Percentiles rank a stretch among this genome's conserved stretches.
phyloP scores from a whole-genome alignment of 2,113 vertebrate genomes.

The Tyrannus savana region DNA sequence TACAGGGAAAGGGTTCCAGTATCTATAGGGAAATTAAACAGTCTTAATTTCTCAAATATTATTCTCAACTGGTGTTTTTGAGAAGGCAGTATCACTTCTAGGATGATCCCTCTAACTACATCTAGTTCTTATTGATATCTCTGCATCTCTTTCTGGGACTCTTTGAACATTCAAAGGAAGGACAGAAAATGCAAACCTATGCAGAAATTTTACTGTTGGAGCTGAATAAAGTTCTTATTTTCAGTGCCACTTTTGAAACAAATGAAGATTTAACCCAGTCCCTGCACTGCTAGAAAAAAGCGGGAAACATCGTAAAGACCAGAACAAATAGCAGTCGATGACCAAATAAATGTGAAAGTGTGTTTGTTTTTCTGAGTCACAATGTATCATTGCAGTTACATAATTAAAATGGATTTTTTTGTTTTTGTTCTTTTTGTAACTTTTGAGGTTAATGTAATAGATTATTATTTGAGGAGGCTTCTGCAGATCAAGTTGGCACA shows the following conservation, averaged over 20 bases:
- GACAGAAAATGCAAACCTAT: neutral
- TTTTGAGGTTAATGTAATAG: neutral
- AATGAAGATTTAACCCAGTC: neutral
- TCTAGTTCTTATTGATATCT: neutral
- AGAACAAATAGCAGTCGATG: neutral
- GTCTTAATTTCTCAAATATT: neutral
- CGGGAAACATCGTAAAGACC: neutral
- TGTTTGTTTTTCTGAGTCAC: neutral
- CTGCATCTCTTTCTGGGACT: neutral
- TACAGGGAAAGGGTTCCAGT: neutral
- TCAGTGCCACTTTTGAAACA: neutral
- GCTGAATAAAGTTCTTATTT: neutral
- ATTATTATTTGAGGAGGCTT: neutral
- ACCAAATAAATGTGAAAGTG: neutral
- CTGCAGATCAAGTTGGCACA: neutral
- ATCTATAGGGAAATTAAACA: neutral
- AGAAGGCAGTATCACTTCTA: neutral
- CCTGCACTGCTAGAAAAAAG: neutral
- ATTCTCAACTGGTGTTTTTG: neutral
- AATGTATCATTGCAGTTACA: neutral
- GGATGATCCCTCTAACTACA: neutral
- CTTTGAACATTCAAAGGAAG: neutral
- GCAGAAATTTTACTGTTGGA: neutral
- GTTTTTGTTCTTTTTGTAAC: neutral
- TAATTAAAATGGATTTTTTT: neutral